Percentiles rank a stretch among this genome's conserved stretches.
Conservation (phyloP, 1,140 invertebrate species). For the Eueides isabella region DNA sequence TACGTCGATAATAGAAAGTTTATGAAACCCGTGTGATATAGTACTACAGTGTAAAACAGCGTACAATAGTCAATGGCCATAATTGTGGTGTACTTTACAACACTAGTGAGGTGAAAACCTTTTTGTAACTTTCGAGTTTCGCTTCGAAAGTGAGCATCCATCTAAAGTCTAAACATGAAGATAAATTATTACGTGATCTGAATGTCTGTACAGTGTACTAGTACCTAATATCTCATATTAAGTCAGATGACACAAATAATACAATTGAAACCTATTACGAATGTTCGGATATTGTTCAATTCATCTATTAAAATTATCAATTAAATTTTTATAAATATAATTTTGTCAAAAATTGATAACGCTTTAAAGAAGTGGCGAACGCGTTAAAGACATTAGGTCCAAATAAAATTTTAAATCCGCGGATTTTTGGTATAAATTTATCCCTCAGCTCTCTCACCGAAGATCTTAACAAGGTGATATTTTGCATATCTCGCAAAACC, state of each 20-base stretch:
- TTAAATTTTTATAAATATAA: too few species aligned
- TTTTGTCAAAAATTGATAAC: too few species aligned
- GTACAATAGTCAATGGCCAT: conserved; percentile 15
- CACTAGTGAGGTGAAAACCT: conserved; percentile 34
- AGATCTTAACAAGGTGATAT: too few species aligned
- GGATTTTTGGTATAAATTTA: too few species aligned
- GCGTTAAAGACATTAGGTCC: too few species aligned
- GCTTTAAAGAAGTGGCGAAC: too few species aligned
- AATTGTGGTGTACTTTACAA: conserved; percentile 15
- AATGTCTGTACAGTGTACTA: neutral
- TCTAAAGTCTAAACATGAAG: conserved; percentile 34
- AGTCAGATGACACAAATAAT: neutral
- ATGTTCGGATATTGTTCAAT: too few species aligned
- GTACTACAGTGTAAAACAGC: conserved; percentile 22
- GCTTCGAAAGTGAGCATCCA: conserved; percentile 34
- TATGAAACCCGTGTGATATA: conserved; percentile 34
- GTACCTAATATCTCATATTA: neutral
- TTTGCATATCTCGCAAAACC: too few species aligned
- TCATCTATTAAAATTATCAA: too few species aligned
- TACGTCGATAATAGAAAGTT: conserved; percentile 32
- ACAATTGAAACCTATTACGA: too few species aligned
- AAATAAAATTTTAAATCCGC: too few species aligned
- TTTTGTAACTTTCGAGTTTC: conserved; percentile 33
- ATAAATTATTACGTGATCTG: conserved; percentile 21
- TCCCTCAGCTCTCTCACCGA: too few species aligned